Evolutionary conservation across 2,888 invertebrate genomes (phyloP), one percentile per base, ranked within the genome.

Genomic region (Diabrotica balteata): DNA sequence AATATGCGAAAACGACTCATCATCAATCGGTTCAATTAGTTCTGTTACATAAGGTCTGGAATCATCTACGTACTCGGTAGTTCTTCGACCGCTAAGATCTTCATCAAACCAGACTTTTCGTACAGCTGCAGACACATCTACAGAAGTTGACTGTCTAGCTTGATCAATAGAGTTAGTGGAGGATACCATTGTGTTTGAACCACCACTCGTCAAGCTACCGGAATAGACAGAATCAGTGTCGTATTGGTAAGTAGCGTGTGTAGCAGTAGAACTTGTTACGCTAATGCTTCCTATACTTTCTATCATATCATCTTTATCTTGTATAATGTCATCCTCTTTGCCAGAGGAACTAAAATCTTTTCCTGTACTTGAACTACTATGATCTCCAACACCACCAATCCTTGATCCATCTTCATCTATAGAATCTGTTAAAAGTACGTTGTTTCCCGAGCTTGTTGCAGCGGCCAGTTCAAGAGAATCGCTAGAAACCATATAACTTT

Each of bases 151-250:
- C 70, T 86, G 86, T 0, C 86, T 87, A 58, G 86, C 80, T 9
- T 89, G 88, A 79, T 91, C 91, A 76, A 91, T 83, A 32, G 90
- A 90, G 78, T 92, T 92, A 73, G 90, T 86, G 17, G 91, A 91
- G 42, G 94, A 93, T 63, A 94, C 92, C 88, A 94, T 90, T 10
- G 94, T 94, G 82, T 93, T 93, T 66, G 94, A 94, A 73, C 93
- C 93, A 72, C 88, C 89, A 82, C 94, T 94, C 22, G 94, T 93
- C 63, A 93, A 89, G 82, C 94, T 94, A 63, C 93, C 93, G 0
- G 94, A 93, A 91, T 93, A 93, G 50, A 93, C 90, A 0, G 94
- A 94, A 79, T 94, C 93, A 0, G 91, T 91, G 82, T 94, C 93
- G 74, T 91, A 93, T 80, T 93, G 93, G 79, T 92, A 93, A 0